Evolutionary conservation across 1,140 invertebrate genomes (phyloP).

Genomic region (Orchesella cincta): DNA sequence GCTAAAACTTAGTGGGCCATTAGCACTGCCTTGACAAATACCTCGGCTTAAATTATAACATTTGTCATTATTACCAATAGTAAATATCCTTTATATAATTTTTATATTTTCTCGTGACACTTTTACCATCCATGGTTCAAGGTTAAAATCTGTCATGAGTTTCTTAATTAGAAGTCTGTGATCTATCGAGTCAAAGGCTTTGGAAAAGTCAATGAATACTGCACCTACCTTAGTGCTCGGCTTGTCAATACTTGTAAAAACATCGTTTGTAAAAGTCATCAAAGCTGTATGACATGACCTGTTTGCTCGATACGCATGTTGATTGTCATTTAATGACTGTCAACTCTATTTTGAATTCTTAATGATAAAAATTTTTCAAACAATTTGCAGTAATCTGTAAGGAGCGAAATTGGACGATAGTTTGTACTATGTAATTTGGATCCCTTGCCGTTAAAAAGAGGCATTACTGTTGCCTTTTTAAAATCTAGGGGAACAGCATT

Average conservation of each 20-base stretch:
- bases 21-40: slow-evolving; percentile 21
- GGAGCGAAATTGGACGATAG: slow-evolving; percentile 17
- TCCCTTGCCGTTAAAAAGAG: slow-evolving; percentile 28
- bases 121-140: not conserved
- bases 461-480: slow-evolving; percentile 4
- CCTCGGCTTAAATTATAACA: not conserved
- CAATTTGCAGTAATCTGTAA: not conserved
- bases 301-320: slow-evolving; percentile 22
- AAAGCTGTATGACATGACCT: not conserved
- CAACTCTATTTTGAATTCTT: not conserved
- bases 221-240: slow-evolving; percentile 1
- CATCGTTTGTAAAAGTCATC: not conserved
- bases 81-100: not conserved
- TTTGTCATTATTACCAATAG: not conserved
- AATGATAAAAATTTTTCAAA: slow-evolving; percentile 14
- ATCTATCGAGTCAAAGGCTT: slow-evolving; percentile 26
- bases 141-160: not conserved
- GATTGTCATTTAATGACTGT: not conserved
- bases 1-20: slow-evolving; percentile 20
- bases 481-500: not conserved
- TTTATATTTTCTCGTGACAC: not conserved
- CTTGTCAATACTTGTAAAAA: slow-evolving; percentile 18
- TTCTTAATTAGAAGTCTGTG: not conserved
- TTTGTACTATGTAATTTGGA: not conserved
- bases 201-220: slow-evolving; percentile 23